Base-by-base conservation (phyloP, 2,797 vertebrate genomes). In the Sebastes baramenuke region DNA sequence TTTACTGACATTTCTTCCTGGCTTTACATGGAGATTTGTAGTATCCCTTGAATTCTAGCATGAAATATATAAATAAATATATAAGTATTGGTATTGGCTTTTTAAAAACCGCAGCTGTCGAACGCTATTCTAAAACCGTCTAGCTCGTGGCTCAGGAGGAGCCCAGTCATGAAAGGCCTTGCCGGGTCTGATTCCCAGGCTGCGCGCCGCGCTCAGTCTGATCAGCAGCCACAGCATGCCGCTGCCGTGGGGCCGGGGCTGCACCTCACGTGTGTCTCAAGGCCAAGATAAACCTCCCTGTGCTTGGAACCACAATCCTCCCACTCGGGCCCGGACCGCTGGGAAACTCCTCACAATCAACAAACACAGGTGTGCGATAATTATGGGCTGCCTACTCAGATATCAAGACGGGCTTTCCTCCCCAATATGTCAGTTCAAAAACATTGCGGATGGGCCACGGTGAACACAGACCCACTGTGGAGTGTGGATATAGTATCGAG, bases 291-390 rank as follows among this genome's bases (percentile, higher is more conserved):
- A 96, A 95, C 93, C 93, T 93, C 88, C 75, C 85, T 87, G 78
- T 80, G 88, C 90, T 86, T 88, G 82, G 88, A 93, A 88, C 89
- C 92, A 91, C 92, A 92, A 93, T 91, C 93, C 94, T 95, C 94
- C 94, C 93, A 92, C 90, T 90, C 86, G 74, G 82, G 81, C 83
- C 79, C 24, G 75, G 89, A 85, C 93, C 85, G 88, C 93, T 95
- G 94, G 94, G 95, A 95, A 95, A 91, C 92, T 93, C 90, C 87
- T 88, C 91, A 95, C 91, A 92, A 94, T 94, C 94, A 94, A 95
- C 94, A 94, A 94, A 95, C 93, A 94, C 95, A 96, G 94, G 95
- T 95, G 95, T 89, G 89, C 77, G 91, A 95, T 95, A 95, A 95
- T 95, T 96, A 96, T 82, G 90, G 81, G 84, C 93, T 92, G 93